phyloP scores from a whole-genome alignment of 2,797 vertebrate genomes.

The Parauchenoglanis ngamensis region DNA sequence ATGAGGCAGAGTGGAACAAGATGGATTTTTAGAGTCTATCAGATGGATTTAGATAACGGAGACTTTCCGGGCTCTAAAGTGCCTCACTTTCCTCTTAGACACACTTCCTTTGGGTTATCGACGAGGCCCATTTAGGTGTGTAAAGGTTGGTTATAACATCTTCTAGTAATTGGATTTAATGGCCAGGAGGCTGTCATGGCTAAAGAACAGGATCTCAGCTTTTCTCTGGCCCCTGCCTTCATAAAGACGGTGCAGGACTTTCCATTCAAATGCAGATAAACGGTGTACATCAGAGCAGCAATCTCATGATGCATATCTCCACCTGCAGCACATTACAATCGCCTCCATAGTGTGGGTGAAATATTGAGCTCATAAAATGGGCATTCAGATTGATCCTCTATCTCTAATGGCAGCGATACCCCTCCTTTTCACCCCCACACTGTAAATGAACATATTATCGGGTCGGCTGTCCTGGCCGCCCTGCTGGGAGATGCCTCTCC shows the following conservation, averaged over 20 bases:
- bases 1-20: constrained; percentile 15
- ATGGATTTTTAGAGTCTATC: constrained; percentile 19
- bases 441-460: constrained; percentile 54
- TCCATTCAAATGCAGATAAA: constrained; percentile 40
- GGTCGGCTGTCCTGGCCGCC: constrained; percentile 40
- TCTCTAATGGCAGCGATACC: constrained; percentile 34
- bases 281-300: not conserved
- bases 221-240: not conserved
- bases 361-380: constrained; percentile 56
- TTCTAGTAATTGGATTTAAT: constrained; percentile 36
- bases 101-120: constrained; percentile 24
- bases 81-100: constrained; percentile 21
- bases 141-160: constrained; percentile 39
- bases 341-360: constrained; percentile 35
- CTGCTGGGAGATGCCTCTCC: constrained; percentile 48
- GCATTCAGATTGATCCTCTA: constrained; percentile 51
- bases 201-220: not conserved
- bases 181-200: constrained; percentile 1
- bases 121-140: constrained; percentile 1
- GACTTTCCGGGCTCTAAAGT: not conserved
- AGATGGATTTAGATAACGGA: constrained; percentile 34
- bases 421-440: not conserved
- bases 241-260: constrained; percentile 1
- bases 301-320: constrained; percentile 38
- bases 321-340: constrained; percentile 42